These are phyloP conservation scores for Amphiura filiformis DNA, from an alignment of 35 echinoderm and acorn worm species.

Conservation along the genomic window DNA sequence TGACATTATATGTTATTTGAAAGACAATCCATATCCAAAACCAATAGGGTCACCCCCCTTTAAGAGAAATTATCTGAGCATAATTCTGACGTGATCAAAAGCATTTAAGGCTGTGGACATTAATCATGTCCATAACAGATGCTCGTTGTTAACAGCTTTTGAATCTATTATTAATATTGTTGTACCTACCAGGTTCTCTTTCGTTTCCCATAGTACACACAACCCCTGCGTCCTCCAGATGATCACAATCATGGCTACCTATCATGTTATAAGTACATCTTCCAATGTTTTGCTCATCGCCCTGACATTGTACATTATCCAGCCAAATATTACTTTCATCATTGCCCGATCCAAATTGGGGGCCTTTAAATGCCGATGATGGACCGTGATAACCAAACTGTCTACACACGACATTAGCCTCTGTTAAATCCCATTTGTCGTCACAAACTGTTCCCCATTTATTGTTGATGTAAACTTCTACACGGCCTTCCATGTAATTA, in stretches of 20 bases:
- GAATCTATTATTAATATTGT: too few relatives aligned
- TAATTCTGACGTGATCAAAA: too few relatives aligned
- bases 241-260: background rate
- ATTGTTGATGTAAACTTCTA: slow-evolving; percentile 42
- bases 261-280: background rate
- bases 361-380: background rate
- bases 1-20: too few relatives aligned
- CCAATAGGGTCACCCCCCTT: too few relatives aligned
- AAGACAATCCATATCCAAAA: too few relatives aligned
- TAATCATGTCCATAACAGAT: too few relatives aligned
- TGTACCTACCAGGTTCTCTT: background rate
- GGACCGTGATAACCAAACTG: background rate
- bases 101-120: too few relatives aligned
- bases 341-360: background rate
- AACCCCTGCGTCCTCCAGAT: background rate
- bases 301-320: background rate
- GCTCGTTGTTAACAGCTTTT: too few relatives aligned
- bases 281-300: background rate
- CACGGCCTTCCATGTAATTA: slow-evolving; percentile 27
- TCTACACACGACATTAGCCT: slow-evolving; percentile 38
- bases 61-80: too few relatives aligned
- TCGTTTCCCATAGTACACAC: background rate
- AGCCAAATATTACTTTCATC: background rate
- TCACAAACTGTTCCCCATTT: slow-evolving; percentile 45
- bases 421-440: slow-evolving; percentile 42